Conservation (phyloP, 53 echinoderm and acorn worm genomes). For the Echinarachnius parma region DNA sequence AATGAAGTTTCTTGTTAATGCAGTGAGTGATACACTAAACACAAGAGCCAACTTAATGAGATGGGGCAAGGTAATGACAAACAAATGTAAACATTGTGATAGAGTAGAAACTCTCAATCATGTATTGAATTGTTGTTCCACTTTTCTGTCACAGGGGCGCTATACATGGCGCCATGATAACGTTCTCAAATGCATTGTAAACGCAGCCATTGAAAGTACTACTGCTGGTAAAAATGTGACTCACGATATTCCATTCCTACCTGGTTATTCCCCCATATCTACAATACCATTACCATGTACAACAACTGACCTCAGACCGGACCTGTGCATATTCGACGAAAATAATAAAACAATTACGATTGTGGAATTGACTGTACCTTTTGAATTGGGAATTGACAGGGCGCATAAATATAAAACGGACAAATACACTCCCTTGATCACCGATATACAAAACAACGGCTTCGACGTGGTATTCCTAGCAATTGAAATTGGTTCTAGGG, state of each 20-base stretch:
- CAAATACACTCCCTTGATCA: too few relatives aligned
- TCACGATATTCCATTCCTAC: too few relatives aligned
- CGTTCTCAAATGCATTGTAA: neutral
- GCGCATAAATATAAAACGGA: too few relatives aligned
- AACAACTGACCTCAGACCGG: too few relatives aligned
- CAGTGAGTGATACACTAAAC: neutral
- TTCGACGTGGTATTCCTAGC: neutral
- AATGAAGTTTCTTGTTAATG: neutral
- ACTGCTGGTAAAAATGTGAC: too few relatives aligned
- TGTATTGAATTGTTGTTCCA: neutral
- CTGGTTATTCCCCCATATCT: too few relatives aligned
- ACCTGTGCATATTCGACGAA: conserved; percentile 1
- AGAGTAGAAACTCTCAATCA: neutral
- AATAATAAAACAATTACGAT: neutral
- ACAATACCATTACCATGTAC: too few relatives aligned
- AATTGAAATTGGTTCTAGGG: conserved; percentile 6
- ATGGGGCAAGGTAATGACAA: neutral
- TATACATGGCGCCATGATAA: conserved; percentile 9
- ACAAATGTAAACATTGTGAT: conserved; percentile 7
- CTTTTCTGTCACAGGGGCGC: neutral
- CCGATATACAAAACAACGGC: neutral
- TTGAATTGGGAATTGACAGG: too few relatives aligned
- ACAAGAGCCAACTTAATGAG: conserved; percentile 4
- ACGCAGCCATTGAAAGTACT: too few relatives aligned
- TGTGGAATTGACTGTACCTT: neutral